Percentiles rank a stretch among this genome's conserved stretches.
These are phyloP conservation scores for Dendroctonus valens DNA, from an alignment of 1,140 invertebrate species.

Conservation along the genomic window DNA sequence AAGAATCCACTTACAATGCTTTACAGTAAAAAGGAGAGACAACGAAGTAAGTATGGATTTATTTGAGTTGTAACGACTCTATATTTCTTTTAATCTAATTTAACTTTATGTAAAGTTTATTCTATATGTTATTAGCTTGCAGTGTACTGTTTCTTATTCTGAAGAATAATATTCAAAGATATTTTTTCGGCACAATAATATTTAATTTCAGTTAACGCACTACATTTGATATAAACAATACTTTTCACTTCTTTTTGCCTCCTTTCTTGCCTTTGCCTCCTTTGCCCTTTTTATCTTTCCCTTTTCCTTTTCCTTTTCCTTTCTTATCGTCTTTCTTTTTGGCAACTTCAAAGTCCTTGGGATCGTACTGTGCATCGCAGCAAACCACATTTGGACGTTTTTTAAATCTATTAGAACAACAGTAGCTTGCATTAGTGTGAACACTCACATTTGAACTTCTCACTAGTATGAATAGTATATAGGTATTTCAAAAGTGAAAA, in stretches of 20 bases:
- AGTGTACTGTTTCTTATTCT: no score
- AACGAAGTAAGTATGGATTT: slow-evolving; percentile 32
- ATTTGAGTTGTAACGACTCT: no score
- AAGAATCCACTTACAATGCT: slow-evolving; percentile 13
- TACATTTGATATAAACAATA: no score
- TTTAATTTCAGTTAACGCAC: no score
- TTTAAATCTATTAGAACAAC: slow-evolving; percentile 32
- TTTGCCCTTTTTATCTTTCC: slow-evolving; percentile 35
- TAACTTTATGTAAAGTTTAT: no score
- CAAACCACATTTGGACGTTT: slow-evolving; percentile 44
- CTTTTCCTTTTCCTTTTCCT: slow-evolving; percentile 35
- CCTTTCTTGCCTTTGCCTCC: slow-evolving; percentile 17
- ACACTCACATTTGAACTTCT: no score
- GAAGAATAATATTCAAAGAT: no score
- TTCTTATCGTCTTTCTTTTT: slow-evolving; percentile 32
- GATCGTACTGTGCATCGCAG: slow-evolving; percentile 45
- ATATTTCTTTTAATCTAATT: no score
- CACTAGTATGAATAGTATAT: no score
- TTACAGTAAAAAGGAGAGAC: background rate
- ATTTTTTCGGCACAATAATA: no score
- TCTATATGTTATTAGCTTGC: no score
- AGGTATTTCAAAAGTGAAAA: no score
- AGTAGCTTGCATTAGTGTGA: background rate
- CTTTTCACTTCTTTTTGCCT: background rate
- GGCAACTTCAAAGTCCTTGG: slow-evolving; percentile 37